Conservation (phyloP, 1,140 invertebrate species). For the Trichonephila clavata region DNA sequence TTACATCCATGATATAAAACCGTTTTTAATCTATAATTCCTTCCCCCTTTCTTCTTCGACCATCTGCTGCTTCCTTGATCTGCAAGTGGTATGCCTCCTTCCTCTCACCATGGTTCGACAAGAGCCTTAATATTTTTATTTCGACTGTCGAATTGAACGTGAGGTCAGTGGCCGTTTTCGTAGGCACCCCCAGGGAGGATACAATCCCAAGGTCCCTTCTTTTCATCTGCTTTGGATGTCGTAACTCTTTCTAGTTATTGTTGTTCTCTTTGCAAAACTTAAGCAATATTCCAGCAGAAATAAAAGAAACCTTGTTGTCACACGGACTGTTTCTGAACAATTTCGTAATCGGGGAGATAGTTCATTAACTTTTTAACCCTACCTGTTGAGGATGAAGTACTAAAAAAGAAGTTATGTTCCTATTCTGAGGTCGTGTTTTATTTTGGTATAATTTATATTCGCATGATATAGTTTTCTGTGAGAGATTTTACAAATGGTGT, state of each 20-base stretch:
- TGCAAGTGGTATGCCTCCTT: neutral
- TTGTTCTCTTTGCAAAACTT: conserved; percentile 7
- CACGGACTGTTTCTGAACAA: neutral
- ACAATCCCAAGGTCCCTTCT: neutral
- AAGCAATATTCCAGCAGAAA: neutral
- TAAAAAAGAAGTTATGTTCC: neutral
- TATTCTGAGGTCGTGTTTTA: conserved; percentile 4
- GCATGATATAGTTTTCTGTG: neutral
- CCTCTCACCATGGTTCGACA: neutral
- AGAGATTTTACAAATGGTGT: neutral
- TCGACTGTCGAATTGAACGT: neutral
- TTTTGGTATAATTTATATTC: conserved; percentile 35
- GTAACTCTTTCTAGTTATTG: neutral
- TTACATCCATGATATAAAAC: conserved; percentile 36
- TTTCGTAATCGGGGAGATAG: conserved; percentile 14
- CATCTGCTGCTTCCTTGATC: conserved; percentile 27
- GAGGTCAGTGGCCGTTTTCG: conserved; percentile 2
- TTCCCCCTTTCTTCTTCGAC: conserved; percentile 24
- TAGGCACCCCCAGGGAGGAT: neutral
- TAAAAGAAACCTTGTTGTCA: conserved; percentile 33
- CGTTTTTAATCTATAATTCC: conserved; percentile 39
- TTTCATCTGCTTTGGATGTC: conserved; percentile 10
- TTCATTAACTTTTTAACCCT: conserved; percentile 27
- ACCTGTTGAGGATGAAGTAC: neutral
- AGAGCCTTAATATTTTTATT: conserved; percentile 51